phyloP scores from a whole-genome alignment of 2,797 vertebrate species.

The Heliangelus exortis region DNA sequence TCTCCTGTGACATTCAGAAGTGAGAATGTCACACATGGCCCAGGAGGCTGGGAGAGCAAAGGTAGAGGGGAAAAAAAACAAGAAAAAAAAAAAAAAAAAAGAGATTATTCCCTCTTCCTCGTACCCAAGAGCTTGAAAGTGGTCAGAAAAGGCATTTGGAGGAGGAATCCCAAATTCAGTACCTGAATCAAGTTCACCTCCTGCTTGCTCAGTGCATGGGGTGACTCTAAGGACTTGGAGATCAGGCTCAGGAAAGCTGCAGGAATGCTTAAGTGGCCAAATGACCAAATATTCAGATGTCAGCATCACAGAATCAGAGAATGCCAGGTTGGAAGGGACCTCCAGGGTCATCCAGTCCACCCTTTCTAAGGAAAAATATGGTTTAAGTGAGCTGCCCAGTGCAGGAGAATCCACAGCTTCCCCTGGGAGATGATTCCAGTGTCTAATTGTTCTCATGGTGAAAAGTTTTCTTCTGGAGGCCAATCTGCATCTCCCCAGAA shows the following conservation, averaged over 20 bases:
- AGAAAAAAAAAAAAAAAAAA: neutral
- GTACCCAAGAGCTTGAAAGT: too few species aligned
- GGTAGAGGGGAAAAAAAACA: neutral
- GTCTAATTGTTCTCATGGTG: too few species aligned
- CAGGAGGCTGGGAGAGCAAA: fast-evolving
- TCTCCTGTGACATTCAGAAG: neutral
- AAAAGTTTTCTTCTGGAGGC: too few species aligned
- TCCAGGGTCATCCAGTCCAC: too few species aligned
- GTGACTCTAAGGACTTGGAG: neutral
- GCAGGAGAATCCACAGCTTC: too few species aligned
- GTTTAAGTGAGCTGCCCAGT: too few species aligned
- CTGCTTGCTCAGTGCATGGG: neutral
- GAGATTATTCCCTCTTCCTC: neutral
- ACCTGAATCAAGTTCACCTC: neutral
- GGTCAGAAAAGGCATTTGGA: neutral
- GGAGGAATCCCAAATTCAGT: neutral
- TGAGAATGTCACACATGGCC: fast-evolving
- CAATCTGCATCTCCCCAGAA: too few species aligned
- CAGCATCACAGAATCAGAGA: too few species aligned
- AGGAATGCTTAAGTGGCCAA: neutral
- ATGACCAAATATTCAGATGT: neutral
- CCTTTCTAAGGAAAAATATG: too few species aligned
- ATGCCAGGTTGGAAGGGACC: too few species aligned
- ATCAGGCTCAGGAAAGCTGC: neutral
- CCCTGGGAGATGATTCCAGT: too few species aligned